A percentile compares a stretch with the other conserved stretches of the same genome.
These are phyloP conservation scores for Trimorus sp. DNA, from an alignment of 2,888 invertebrate genomes.

Conservation along the genomic window DNA sequence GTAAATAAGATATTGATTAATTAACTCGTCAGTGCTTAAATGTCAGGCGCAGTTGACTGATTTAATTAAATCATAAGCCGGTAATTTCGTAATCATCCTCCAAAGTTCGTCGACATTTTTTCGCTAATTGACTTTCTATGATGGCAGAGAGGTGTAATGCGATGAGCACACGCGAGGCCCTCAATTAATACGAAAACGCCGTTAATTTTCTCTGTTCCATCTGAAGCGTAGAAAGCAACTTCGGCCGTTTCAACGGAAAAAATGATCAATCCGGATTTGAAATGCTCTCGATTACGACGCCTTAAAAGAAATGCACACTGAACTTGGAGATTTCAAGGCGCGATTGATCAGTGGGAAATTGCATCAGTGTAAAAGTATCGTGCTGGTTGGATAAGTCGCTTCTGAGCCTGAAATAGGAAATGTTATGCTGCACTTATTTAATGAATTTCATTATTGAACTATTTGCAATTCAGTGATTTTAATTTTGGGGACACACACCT, in stretches of 20 bases:
- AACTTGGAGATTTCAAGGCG: slow-evolving; percentile 33
- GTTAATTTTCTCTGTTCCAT: slow-evolving; percentile 42
- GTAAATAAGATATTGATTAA: no score
- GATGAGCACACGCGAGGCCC: slow-evolving; percentile 44
- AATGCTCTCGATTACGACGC: slow-evolving; percentile 44
- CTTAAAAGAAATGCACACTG: slow-evolving; percentile 35
- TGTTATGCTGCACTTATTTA: background rate
- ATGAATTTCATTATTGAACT: background rate
- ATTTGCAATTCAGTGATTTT: no score
- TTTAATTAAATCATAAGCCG: background rate
- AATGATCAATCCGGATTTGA: slow-evolving; percentile 57
- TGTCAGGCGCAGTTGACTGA: background rate
- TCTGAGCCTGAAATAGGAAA: background rate
- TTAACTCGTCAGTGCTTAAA: background rate
- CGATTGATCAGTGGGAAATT: slow-evolving; percentile 27
- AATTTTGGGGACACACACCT: no score
- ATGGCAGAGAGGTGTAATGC: slow-evolving; percentile 18
- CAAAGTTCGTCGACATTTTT: slow-evolving; percentile 24
- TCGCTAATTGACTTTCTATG: slow-evolving; percentile 49
- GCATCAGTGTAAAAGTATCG: no score
- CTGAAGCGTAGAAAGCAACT: slow-evolving; percentile 47
- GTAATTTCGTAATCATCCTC: slow-evolving; percentile 8
- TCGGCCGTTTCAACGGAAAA: slow-evolving; percentile 41
- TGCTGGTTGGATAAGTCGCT: background rate
- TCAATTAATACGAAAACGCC: slow-evolving; percentile 44